Evolutionary conservation across 2,888 invertebrate species (phyloP).

Genomic region (Nephrotoma appendiculata): DNA sequence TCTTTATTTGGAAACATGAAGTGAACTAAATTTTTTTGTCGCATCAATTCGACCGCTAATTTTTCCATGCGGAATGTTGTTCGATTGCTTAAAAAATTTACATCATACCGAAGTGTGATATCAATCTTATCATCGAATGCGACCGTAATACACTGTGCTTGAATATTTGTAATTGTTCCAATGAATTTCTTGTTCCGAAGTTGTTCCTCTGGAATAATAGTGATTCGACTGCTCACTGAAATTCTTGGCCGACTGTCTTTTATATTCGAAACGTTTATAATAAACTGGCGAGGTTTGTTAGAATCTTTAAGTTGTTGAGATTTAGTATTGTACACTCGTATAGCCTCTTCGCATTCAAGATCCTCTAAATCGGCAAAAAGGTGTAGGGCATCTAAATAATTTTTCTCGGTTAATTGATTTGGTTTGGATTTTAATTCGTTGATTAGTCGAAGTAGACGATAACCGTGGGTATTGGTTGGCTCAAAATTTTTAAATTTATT

Average conservation of each 20-base stretch:
- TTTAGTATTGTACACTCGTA: neutral
- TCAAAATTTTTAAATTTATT: neutral
- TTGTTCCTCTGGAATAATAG: neutral
- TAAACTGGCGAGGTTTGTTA: neutral
- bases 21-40: neutral
- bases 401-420: neutral
- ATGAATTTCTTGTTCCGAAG: neutral
- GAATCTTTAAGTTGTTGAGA: neutral
- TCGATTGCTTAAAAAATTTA: neutral
- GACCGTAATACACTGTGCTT: neutral
- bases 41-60: neutral
- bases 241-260: neutral
- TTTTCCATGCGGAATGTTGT: neutral
- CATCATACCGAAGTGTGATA: neutral
- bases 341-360: neutral
- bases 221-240: neutral
- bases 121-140: neutral
- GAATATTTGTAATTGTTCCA: neutral
- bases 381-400: neutral
- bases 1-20: neutral
- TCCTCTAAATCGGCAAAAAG: neutral
- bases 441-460: neutral
- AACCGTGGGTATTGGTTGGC: neutral
- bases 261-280: neutral
- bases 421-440: neutral